Evolutionary conservation across 1,140 invertebrate species (phyloP).

Genomic region (Matsumurasca onukii): DNA sequence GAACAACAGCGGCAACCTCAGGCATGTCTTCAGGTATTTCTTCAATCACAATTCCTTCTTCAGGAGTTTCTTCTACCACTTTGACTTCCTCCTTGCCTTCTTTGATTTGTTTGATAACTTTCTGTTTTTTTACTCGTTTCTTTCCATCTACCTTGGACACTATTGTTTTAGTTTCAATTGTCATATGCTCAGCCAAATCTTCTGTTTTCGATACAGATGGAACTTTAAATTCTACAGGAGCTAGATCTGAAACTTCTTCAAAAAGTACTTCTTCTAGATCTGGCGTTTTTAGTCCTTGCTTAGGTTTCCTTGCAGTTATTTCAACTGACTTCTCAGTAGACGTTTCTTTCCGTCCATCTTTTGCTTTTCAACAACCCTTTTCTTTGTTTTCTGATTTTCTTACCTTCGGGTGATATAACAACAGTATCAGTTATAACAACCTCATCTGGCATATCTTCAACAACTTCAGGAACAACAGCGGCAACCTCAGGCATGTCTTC

Average conservation of each 20-base stretch:
- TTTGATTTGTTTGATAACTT: conserved; percentile 37
- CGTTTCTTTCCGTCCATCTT: conserved; percentile 38
- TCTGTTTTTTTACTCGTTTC: conserved; percentile 44
- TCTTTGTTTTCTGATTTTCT: conserved; percentile 40
- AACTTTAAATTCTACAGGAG: conserved; percentile 11
- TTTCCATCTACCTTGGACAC: conserved; percentile 22
- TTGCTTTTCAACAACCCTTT: conserved; percentile 42
- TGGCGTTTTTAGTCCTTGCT: conserved; percentile 43
- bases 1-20: conserved; percentile 35
- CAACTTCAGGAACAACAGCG: conserved; percentile 11
- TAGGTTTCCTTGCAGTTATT: conserved; percentile 47
- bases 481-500: conserved; percentile 14
- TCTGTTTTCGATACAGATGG: neutral
- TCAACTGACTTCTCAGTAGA: conserved; percentile 41
- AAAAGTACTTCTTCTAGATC: neutral
- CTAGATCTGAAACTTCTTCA: conserved; percentile 17
- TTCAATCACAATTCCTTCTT: conserved; percentile 31
- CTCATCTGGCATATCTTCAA: conserved; percentile 26
- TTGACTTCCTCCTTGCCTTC: conserved; percentile 41
- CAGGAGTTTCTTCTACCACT: conserved; percentile 15
- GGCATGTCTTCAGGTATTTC: conserved; percentile 37
- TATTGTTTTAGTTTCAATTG: conserved; percentile 37
- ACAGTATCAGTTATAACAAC: conserved; percentile 37
- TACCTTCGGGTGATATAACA: conserved; percentile 34
- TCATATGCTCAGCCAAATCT: neutral